Evolutionary conservation across 2,797 vertebrate species (phyloP), one percentile per base, ranked within the genome.

Genomic region (Acanthopagrus latus): DNA sequence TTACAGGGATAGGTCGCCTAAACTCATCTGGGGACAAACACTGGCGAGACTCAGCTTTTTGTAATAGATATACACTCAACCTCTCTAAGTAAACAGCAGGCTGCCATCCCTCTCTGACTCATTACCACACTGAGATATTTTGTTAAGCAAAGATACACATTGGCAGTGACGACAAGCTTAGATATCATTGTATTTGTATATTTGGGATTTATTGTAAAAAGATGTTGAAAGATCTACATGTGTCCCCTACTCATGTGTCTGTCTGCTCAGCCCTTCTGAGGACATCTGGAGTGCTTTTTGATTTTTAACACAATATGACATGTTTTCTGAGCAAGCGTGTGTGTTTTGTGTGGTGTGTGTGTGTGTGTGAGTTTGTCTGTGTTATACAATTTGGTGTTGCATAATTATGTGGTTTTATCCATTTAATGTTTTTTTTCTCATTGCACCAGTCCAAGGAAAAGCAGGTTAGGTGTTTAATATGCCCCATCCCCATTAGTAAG

Each of bases 241-340:
- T 44, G 3, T 48, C 27, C 23, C n/a, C 51, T 2, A 14, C 23
- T 25, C n/a, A 46, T 64, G 14, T 43, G 27, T 65, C 38, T 41
- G 27, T 69, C 38, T 21, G 38, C 71, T 17, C 41, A 38, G 59
- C 25, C 8, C 64, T 25, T 51, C 48, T 65, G 21, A 54, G 38
- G 63, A 41, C n/a, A 13, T 51, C 63, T 66, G 62, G 6, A 18
- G 13, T 20, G 60, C 33, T 57, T 74, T 81, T 81, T 64, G 17
- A 27, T 64, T 60, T 50, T 56, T 16, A 71, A 44, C 29, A 44
- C 12, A 27, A 27, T 11, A 4, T 17, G 46, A 52, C 64, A 57
- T 33, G 2, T 67, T 50, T 41, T 74, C 60, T 76, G 75, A 65
- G 27, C 18, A 46, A 58, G 66, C 74, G 41, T 43, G 46, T 46